Percentiles rank a stretch among this genome's conserved stretches.
phyloP scores from a whole-genome alignment of 2,113 vertebrate species.

The Deroptyus accipitrinus region DNA sequence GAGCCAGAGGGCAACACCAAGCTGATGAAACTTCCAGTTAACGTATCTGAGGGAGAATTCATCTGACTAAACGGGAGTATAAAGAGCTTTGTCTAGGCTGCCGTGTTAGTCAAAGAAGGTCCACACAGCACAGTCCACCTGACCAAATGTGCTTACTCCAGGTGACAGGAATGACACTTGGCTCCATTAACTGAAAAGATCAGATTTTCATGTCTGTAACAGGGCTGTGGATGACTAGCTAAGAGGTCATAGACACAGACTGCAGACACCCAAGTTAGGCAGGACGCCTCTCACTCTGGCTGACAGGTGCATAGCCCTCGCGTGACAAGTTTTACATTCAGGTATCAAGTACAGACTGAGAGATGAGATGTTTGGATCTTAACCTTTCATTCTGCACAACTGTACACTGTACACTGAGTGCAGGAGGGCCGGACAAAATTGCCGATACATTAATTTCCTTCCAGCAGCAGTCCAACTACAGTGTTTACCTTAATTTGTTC shows the following conservation, averaged over 20 bases:
- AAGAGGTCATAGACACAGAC: neutral
- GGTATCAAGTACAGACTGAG: neutral
- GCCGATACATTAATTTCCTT: neutral
- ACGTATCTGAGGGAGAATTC: neutral
- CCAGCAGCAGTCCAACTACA: neutral
- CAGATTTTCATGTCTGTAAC: neutral
- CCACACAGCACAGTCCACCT: neutral
- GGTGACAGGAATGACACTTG: neutral
- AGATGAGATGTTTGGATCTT: neutral
- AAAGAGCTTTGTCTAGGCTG: neutral
- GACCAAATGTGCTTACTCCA: neutral
- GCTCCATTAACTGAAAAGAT: neutral
- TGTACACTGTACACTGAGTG: neutral
- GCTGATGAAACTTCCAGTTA: neutral
- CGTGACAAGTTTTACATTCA: neutral
- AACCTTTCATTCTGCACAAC: neutral
- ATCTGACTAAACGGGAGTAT: neutral
- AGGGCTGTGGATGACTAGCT: rapidly evolving
- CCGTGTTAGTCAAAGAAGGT: neutral
- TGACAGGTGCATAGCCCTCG: neutral
- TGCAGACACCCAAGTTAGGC: neutral
- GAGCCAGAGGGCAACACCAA: neutral
- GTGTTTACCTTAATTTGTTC: neutral
- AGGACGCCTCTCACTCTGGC: neutral
- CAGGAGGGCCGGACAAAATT: neutral